Evolutionary conservation across 2,888 invertebrate species (phyloP), one percentile per base, ranked within the genome.

Genomic region (Cryptus armator): DNA sequence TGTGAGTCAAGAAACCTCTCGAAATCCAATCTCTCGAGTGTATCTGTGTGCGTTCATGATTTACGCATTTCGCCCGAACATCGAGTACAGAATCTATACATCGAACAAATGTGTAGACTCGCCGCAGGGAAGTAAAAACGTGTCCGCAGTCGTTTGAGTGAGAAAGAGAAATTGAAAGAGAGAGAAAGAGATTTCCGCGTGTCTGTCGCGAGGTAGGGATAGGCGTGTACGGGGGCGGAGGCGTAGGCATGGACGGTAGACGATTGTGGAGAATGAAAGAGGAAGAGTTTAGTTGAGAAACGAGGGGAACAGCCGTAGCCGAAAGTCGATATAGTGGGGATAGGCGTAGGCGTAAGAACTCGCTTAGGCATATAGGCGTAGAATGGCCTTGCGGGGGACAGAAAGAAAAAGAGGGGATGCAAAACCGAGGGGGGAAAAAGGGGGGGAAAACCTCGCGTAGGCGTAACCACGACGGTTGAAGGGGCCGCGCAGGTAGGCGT

Each of bases 401-500:
- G 79, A 81, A 43, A 87, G 81, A 12, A 67, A 72, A 79, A 56
- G 67, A 76, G 75, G 56, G 75, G 81, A 64, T 24, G 78, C 76
- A 67, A 81, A 78, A 62, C 84, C 87, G 88, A 86, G 87, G 89
- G 88, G 88, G 87, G 80, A 75, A 59, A 66, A 81, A 64, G 59
- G 59, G 78, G 51, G 48, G 51, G 68, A 44, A 81, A 70, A 68
- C 32, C 56, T 59, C 89, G 88, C 91, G 92, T 93, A 93, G 93
- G 93, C 93, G 92, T 91, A 89, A 86, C 93, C 90, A 87, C 74
- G 84, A 86, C 83, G 85, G 87, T 79, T 71, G 78, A 86, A 86
- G 85, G 87, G 90, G 91, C 91, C 89, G 92, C 91, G 91, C 92
- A 92, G 93, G 92, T 93, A 91, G 93, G 93, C 93, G 93, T 93